Conservation (phyloP, 2,797 vertebrate species). For the Xenopus petersii region DNA sequence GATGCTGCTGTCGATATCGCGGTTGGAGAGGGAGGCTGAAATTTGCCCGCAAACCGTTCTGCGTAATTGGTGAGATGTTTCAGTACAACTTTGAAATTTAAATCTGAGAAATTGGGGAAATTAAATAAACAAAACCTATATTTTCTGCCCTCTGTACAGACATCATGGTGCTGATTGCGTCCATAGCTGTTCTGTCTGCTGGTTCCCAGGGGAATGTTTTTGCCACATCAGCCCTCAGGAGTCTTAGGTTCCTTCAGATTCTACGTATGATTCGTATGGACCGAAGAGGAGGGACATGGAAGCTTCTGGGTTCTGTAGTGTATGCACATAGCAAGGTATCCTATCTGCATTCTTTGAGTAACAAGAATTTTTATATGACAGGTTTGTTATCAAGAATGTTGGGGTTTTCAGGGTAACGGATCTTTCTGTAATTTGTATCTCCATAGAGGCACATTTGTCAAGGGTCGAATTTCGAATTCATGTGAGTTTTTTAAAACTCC, state of each 20-base stretch:
- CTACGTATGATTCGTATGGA: constrained; percentile 98
- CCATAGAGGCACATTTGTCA: too few species aligned
- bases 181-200: constrained; percentile 89
- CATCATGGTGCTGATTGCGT: constrained; percentile 94
- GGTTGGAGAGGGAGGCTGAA: constrained; percentile 94
- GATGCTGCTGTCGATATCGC: constrained; percentile 94
- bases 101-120: too few species aligned
- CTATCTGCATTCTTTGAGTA: too few species aligned
- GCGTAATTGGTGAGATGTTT: constrained; percentile 83
- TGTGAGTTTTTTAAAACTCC: too few species aligned
- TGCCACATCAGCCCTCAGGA: constrained; percentile 93
- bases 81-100: neutral
- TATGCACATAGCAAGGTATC: constrained; percentile 96
- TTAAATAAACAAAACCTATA: too few species aligned
- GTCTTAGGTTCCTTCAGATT: constrained; percentile 94
- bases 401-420: too few species aligned
- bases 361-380: too few species aligned
- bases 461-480: too few species aligned
- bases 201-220: constrained; percentile 97
- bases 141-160: constrained; percentile 62
- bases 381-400: too few species aligned
- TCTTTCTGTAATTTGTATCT: too few species aligned
- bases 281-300: constrained; percentile 94
- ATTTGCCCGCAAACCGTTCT: constrained; percentile 95
- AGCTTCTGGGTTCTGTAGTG: constrained; percentile 92